Conservation (phyloP, 2,797 vertebrate species). For the Rhinichthys osculus region DNA sequence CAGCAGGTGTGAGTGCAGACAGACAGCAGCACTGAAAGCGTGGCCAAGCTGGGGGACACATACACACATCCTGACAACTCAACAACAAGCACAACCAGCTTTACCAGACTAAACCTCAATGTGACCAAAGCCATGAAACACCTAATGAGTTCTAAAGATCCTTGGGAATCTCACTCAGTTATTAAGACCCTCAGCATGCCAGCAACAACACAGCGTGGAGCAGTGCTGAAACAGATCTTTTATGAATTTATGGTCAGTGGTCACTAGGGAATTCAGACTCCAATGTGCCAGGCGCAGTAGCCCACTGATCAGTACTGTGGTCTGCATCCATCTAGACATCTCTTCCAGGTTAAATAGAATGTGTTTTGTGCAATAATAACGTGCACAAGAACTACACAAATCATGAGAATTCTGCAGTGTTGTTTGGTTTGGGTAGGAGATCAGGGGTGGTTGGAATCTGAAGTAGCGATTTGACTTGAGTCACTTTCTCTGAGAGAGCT, state of each 20-base stretch:
- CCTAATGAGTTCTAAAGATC: constrained; percentile 22
- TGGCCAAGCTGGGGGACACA: neutral
- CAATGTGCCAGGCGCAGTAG: neutral
- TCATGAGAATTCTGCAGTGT: constrained; percentile 19
- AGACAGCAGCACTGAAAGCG: constrained; percentile 21
- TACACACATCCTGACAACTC: neutral
- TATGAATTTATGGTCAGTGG: constrained; percentile 7
- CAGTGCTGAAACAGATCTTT: constrained; percentile 5
- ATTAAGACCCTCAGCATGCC: constrained; percentile 10
- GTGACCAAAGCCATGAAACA: neutral
- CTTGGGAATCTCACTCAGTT: constrained; percentile 17
- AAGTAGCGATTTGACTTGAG: constrained; percentile 62
- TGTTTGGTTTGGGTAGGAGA: constrained; percentile 28
- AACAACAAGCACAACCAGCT: constrained; percentile 1
- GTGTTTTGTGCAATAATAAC: neutral
- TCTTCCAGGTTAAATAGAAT: neutral
- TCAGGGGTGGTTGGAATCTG: constrained; percentile 43
- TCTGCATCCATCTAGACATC: neutral
- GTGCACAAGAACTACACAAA: neutral
- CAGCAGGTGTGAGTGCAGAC: neutral
- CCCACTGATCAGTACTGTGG: neutral
- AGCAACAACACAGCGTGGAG: constrained; percentile 8
- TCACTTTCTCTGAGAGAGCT: constrained; percentile 62
- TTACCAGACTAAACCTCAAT: neutral
- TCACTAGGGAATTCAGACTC: constrained; percentile 1